Evolutionary conservation across 2,797 vertebrate genomes (phyloP), one percentile per base, ranked within the genome.

Genomic region (Muscicapa striata): DNA sequence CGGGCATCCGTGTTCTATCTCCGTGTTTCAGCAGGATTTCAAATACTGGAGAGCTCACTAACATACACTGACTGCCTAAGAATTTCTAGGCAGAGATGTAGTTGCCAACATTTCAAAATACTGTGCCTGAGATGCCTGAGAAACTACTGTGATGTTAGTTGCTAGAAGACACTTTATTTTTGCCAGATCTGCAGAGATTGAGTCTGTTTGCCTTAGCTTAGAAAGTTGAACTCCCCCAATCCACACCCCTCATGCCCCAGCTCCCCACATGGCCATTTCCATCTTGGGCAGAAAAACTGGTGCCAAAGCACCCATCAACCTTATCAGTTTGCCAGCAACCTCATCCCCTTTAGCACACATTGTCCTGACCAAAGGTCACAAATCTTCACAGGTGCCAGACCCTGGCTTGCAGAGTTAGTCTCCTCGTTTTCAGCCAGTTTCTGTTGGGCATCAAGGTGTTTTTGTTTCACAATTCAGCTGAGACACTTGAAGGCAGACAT

Each of bases 161-260:
- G 36, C 41, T 86, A 45, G 59, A 84, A 84, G 21, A 3, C 30
- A 34, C 9, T 67, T 68, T 24, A 57, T 74, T 84, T 91, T 15
- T 41, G 32, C 41, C 41, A 80, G 29, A 27, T 57, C 34, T 87
- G 48, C 32, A 93, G 77, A 90, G 22, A 24, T 1, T 20, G 40
- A 52, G 16, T 51, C 46, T 48, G 20, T 29, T 75, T 52, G n/a
- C 14, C 14, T 72, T 54, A 48, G 11, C 32, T 79, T 55, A 76
- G 55, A 52, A 89, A 63, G 22, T 2, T 82, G 14, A 9, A 61
- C 15, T 59, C 5, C 4, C 24, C 17, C 17, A 36, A 3, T 4
- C 8, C 15, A 8, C 20, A 29, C 23, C 11, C 4, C 4, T 2
- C 23, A 1, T 0, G 0, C 12, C 15, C 6, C 32, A 16, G 15